A percentile compares a stretch with the other conserved stretches of the same genome.
Evolutionary conservation across 2,797 vertebrate genomes (phyloP).

Genomic region (Lepilemur ruficaudatus): DNA sequence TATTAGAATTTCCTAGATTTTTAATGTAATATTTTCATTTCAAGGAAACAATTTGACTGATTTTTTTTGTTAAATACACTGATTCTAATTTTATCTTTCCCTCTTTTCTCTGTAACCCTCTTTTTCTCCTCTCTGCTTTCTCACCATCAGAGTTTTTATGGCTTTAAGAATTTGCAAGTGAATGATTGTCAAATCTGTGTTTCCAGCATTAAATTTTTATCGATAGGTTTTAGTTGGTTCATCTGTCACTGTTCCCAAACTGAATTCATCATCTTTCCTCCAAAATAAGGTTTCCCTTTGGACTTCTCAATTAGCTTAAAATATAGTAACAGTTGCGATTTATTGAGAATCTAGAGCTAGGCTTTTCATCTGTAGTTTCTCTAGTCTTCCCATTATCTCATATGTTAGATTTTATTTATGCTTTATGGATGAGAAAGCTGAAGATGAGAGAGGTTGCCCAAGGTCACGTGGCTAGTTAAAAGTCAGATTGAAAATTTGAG

Average conservation of each 20-base stretch:
- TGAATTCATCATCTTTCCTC: not conserved
- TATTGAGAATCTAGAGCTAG: slow-evolving; percentile 26
- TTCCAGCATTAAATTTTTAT: not conserved
- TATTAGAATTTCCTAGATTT: not conserved
- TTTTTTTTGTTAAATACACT: not conserved
- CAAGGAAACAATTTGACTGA: not conserved
- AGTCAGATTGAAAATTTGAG: not conserved
- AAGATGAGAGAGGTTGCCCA: not conserved
- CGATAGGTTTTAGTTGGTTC: not conserved
- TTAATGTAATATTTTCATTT: slow-evolving; percentile 1
- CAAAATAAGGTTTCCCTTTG: not conserved
- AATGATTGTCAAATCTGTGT: not conserved
- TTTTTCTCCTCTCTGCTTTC: not conserved
- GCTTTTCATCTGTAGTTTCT: not conserved
- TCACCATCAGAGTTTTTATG: not conserved
- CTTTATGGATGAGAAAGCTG: not conserved
- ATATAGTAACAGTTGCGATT: not conserved
- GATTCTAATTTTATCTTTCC: not conserved
- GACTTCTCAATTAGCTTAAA: not conserved
- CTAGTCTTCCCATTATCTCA: not conserved
- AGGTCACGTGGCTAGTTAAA: not conserved
- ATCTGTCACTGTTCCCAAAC: not conserved
- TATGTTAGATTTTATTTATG: not conserved
- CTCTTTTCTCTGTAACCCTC: not conserved
- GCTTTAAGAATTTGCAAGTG: not conserved